A percentile compares a stretch with the other conserved stretches of the same genome.
Conservation (phyloP, 2,113 vertebrate genomes). For the Actenoides hombroni region DNA sequence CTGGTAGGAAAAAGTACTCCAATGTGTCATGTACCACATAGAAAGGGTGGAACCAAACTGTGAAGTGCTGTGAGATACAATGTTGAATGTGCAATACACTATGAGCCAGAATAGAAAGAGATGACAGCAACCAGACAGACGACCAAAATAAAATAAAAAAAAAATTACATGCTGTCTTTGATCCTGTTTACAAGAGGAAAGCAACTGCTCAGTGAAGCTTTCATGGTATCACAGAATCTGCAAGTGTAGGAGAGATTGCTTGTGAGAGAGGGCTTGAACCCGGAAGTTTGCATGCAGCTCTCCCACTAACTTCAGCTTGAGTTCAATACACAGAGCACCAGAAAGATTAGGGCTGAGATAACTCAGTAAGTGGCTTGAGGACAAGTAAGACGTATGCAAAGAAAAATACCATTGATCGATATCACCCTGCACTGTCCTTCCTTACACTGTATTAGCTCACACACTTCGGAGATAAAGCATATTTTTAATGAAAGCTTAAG, state of each 20-base stretch:
- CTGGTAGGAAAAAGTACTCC: constrained; percentile 30
- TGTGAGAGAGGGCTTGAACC: constrained; percentile 41
- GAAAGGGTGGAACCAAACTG: constrained; percentile 61
- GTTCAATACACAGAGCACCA: not conserved
- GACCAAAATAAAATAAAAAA: constrained; percentile 47
- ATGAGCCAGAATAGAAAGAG: constrained; percentile 47
- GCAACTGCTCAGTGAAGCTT: not conserved
- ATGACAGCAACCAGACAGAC: constrained; percentile 62
- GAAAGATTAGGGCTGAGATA: not conserved
- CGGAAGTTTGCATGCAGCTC: constrained; percentile 5
- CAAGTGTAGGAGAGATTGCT: not conserved
- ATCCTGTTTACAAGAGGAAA: constrained; percentile 57
- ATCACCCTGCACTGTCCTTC: not conserved
- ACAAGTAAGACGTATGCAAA: not conserved
- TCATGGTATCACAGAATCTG: constrained; percentile 40
- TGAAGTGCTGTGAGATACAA: constrained; percentile 52
- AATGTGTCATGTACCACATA: constrained; percentile 54
- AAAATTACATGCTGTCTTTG: constrained; percentile 18
- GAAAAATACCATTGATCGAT: not conserved
- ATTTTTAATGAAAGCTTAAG: constrained; percentile 10
- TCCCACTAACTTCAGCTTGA: constrained; percentile 35
- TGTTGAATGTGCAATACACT: constrained; percentile 44
- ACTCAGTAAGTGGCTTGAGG: not conserved
- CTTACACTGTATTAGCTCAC: not conserved
- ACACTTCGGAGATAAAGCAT: not conserved